Base-by-base conservation (phyloP, 53 echinoderm and acorn worm genomes). In the Temnopleurus reevesii region DNA sequence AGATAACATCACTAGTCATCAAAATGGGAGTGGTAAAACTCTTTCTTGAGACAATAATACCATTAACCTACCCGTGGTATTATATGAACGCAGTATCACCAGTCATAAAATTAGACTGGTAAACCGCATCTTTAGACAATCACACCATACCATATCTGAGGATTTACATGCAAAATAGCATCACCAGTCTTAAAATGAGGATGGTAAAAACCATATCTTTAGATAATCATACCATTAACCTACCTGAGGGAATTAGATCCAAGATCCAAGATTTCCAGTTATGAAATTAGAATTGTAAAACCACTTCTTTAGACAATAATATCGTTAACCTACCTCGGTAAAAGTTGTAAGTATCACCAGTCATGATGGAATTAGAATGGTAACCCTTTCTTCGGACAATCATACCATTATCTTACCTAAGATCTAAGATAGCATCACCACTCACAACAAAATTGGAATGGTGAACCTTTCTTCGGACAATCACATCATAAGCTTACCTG, bases 131-230 rank as follows among this genome's bases (percentile, higher is more conserved):
- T 59, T 10, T 7, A 29, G 28, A 59, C 29, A 59, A 27, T 10
- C 12, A 13, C 0, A 0, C 7, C 29, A 63, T 34, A 17, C 31
- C 63, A 46, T 91, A 98, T 95, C 93, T 94, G 92, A 31, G 98
- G 98, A 28, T 94, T 29, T 46, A 98, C 94, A 77, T 98, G 98
- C 18, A 98, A 56, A 12, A 96, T 9, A 58, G 28, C 21, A 66
- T 19, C 18, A 65, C 38, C 19, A 33, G 24, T 55, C 23, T 21
- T 3, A 4, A 55, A 55, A 55, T 7, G 23, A 55, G 17, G 49
- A 18, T 21, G 4, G 55, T 19, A 21, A 21, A 2, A 49, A 49
- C 17, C 2, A 12, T 17, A 13, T 49, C 49, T 49, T 17, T 12
- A 5, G 49, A 49, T 49, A 49, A 3, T 7, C 12, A 55, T 19